Base-by-base conservation (phyloP, 2,797 vertebrate species). In the Alauda arvensis region DNA sequence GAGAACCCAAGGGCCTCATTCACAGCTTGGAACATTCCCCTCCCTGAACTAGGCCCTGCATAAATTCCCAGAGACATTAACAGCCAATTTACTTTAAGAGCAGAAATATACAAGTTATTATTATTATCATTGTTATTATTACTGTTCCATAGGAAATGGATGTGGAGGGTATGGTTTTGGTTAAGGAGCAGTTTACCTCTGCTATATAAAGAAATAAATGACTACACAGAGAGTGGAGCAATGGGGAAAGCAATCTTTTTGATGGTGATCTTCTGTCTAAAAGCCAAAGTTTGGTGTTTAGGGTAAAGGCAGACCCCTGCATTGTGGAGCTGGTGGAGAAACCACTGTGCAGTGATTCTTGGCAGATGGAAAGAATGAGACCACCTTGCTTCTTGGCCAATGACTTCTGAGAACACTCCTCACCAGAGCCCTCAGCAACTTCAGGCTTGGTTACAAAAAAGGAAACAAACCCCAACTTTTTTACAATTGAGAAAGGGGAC, bases 281-380 rank as follows among this genome's bases (percentile, higher is more conserved):
- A 83, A 76, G 55, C 18, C 48, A 23, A 51, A 70, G 19, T 34
- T 49, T 60, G 39, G 18, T 88, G 28, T 63, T 46, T 34, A 25
- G 37, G n/a, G 34, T 59, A 59, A 65, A 89, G 79, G 56, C 19
- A 72, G 48, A 31, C 16, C 18, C 26, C 51, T 61, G 37, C 0
- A 0, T 71, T 0, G 0, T 0, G 1, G 29, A 88, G 31, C 34
- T 61, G 26, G 20, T 45, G 33, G 18, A 68, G 39, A 51, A 89
- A 63, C 8, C 0, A 1, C 45, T 76, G 45, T 2, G 3, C 19
- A 7, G 20, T 65, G 75, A 45, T 63, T 57, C 62, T 21, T 48
- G 25, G 65, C 5, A 18, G 39, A 72, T 28, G 10, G 29, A 76
- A 49, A 72, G 80, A 66, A 63, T 40, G 63, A 63, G 28, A 76